Evolutionary conservation across 2,797 vertebrate species (phyloP).

Genomic region (Taenioides sp.): DNA sequence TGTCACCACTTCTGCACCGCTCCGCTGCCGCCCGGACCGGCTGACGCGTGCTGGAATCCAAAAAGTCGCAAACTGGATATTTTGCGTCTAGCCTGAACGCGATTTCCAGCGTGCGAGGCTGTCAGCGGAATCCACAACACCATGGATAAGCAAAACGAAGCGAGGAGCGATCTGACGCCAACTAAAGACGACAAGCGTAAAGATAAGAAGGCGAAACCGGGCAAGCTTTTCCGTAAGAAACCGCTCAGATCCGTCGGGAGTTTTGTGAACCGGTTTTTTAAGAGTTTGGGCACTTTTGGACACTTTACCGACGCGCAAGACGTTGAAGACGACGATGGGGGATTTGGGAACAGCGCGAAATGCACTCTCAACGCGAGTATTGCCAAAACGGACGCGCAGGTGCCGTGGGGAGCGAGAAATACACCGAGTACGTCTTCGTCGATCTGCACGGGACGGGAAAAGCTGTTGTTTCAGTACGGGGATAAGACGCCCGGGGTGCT

Average conservation of each 20-base stretch:
- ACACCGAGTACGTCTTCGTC: conserved; percentile 50
- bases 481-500: conserved; percentile 84
- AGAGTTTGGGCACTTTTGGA: conserved; percentile 82
- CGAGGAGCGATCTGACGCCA: conserved; percentile 46
- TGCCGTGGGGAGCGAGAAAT: conserved; percentile 34
- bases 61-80: conserved; percentile 48
- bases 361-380: conserved; percentile 67
- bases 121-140: conserved; percentile 11
- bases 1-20: conserved; percentile 63
- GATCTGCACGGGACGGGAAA: conserved; percentile 65
- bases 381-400: conserved; percentile 52
- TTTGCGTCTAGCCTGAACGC: conserved; percentile 34
- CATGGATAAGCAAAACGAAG: conserved; percentile 60
- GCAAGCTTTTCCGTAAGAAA: conserved; percentile 76
- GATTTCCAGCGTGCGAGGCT: background rate
- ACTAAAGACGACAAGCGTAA: conserved; percentile 61
- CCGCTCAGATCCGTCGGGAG: conserved; percentile 79
- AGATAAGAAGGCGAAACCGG: conserved; percentile 67
- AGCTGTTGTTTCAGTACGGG: conserved; percentile 68
- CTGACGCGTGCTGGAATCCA: conserved; percentile 24
- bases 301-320: conserved; percentile 71
- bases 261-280: conserved; percentile 80
- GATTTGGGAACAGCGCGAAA: conserved; percentile 74
- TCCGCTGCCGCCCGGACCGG: conserved; percentile 49
- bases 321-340: conserved; percentile 84